Conservation (phyloP, 2,888 invertebrate genomes). For the Caradrina clavipalpis region DNA sequence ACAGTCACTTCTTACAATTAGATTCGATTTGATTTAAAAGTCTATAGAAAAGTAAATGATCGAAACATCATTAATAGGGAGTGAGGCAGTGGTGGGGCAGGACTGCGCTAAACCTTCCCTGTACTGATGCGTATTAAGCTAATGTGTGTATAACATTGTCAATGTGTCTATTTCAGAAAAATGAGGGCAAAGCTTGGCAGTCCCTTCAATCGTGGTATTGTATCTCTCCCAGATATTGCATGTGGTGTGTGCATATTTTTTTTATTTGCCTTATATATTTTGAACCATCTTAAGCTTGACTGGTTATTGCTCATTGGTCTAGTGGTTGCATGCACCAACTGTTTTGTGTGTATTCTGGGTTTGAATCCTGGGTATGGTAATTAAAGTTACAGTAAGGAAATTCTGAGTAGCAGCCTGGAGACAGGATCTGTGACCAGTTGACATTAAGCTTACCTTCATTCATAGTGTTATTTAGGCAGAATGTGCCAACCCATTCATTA, state of each 20-base stretch:
- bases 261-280: background rate
- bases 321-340: background rate
- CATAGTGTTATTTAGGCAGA: too few species aligned
- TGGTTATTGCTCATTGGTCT: background rate
- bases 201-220: background rate
- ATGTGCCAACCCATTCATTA: too few species aligned
- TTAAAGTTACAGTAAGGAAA: background rate
- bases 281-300: background rate
- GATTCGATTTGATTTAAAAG: too few species aligned
- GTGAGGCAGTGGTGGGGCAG: too few species aligned
- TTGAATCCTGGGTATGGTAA: background rate
- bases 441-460: background rate
- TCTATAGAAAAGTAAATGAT: too few species aligned
- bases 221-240: background rate
- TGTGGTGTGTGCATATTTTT: background rate
- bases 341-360: background rate
- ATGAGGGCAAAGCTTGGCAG: background rate
- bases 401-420: background rate
- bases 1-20: too few species aligned
- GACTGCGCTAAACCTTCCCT: too few species aligned
- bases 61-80: too few species aligned
- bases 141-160: background rate
- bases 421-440: background rate
- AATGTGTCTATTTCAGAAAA: constrained; percentile 36
- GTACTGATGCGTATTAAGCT: too few species aligned